Evolutionary conservation across 2,797 vertebrate genomes (phyloP).

Genomic region (Gallinago stenura): DNA sequence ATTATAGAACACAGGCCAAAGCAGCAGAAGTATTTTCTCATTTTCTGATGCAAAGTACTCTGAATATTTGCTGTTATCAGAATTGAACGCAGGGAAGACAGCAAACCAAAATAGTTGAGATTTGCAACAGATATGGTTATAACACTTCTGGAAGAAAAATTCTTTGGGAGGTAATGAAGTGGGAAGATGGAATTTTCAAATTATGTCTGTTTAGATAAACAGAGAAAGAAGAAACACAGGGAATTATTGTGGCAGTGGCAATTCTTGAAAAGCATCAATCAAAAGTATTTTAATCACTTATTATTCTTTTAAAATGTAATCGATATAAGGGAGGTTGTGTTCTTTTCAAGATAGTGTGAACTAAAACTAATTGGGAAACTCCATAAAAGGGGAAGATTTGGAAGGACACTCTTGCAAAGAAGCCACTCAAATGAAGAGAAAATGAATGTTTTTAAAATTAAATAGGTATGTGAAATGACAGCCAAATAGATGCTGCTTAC

Average conservation of each 20-base stretch:
- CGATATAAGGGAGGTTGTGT: not conserved
- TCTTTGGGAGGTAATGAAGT: not conserved
- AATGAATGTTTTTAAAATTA: not conserved
- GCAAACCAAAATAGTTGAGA: not conserved
- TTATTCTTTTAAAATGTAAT: not conserved
- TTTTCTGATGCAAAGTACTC: not conserved
- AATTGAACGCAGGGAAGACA: not conserved
- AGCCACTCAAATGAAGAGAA: rapidly evolving
- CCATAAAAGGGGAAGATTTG: not conserved
- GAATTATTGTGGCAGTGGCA: not conserved
- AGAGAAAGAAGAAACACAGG: not conserved
- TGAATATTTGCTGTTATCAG: not conserved
- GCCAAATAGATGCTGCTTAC: not conserved
- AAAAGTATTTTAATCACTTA: not conserved
- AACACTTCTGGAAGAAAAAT: not conserved
- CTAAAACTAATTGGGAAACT: not conserved
- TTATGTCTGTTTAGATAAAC: not conserved
- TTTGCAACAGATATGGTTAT: not conserved
- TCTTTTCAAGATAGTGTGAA: not conserved
- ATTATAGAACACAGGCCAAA: not conserved
- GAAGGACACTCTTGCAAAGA: not conserved
- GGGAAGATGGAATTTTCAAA: not conserved
- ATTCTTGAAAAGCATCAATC: not conserved
- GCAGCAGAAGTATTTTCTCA: not conserved
- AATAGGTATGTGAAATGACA: not conserved